phyloP scores from a whole-genome alignment of 2,888 invertebrate species.

The Sipha maydis region DNA sequence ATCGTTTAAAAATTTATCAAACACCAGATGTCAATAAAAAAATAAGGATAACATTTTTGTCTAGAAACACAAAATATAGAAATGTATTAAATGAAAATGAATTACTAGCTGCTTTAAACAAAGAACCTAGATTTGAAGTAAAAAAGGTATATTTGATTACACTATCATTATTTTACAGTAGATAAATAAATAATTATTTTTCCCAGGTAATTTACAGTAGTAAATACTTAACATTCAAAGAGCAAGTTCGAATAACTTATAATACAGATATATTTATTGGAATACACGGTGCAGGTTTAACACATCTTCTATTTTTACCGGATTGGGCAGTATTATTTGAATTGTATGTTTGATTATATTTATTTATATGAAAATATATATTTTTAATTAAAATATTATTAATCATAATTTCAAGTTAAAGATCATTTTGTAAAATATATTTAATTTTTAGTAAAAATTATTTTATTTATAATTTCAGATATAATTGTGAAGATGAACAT shows the following conservation, averaged over 20 bases:
- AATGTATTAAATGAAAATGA: constrained; percentile 89
- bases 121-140: constrained; percentile 75
- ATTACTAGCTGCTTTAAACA: constrained; percentile 75
- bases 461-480: constrained; percentile 73
- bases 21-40: constrained; percentile 70
- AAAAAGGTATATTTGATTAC: constrained; percentile 69
- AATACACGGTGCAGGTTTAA: constrained; percentile 97
- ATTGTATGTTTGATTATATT: constrained; percentile 72
- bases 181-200: constrained; percentile 32
- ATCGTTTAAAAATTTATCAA: constrained; percentile 78
- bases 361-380: neutral
- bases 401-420: neutral
- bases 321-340: constrained; percentile 97
- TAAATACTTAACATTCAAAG: constrained; percentile 73
- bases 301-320: constrained; percentile 93
- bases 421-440: neutral
- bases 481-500: constrained; percentile 96
- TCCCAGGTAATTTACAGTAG: constrained; percentile 70
- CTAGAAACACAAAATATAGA: constrained; percentile 87
- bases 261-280: constrained; percentile 95
- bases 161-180: neutral
- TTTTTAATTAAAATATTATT: neutral
- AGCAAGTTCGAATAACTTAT: constrained; percentile 82
- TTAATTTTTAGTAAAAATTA: neutral
- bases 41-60: constrained; percentile 86